Conservation (phyloP, 2,797 vertebrate species). For the Aphelocoma californica region DNA sequence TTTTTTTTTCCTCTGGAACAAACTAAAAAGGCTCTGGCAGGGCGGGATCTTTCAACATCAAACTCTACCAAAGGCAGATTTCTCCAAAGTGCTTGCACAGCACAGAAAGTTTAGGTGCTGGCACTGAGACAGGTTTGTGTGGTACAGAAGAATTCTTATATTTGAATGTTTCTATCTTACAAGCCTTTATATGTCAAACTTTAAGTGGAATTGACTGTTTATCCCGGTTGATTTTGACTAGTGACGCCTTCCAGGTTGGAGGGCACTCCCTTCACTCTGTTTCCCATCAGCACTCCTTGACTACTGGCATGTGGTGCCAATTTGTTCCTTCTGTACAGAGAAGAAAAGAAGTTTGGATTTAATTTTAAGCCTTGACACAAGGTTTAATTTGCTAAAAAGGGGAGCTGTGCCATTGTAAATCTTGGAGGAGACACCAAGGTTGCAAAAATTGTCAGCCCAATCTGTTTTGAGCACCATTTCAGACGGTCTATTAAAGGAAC, state of each 20-base stretch:
- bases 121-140: constrained; percentile 61
- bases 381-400: constrained; percentile 80
- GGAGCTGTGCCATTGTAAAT: constrained; percentile 75
- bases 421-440: constrained; percentile 73
- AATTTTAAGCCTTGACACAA: constrained; percentile 78
- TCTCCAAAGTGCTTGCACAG: constrained; percentile 70
- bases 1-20: constrained; percentile 33
- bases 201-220: constrained; percentile 72
- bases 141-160: constrained; percentile 64
- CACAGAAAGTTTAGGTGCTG: constrained; percentile 70
- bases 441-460: constrained; percentile 66
- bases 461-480: constrained; percentile 54
- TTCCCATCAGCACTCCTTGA: constrained; percentile 74
- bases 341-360: constrained; percentile 74
- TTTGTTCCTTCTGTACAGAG: constrained; percentile 75
- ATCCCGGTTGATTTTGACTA: constrained; percentile 67
- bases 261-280: constrained; percentile 64
- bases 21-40: constrained; percentile 62
- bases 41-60: constrained; percentile 44
- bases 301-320: constrained; percentile 76
- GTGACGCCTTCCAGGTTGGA: constrained; percentile 71
- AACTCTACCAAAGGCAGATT: constrained; percentile 67
- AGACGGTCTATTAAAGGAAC: constrained; percentile 51
- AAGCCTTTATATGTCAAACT: constrained; percentile 67
- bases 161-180: constrained; percentile 63